Evolutionary conservation across 2,797 vertebrate genomes (phyloP), one percentile per base, ranked within the genome.

Genomic region (Eulemur coronatus): DNA sequence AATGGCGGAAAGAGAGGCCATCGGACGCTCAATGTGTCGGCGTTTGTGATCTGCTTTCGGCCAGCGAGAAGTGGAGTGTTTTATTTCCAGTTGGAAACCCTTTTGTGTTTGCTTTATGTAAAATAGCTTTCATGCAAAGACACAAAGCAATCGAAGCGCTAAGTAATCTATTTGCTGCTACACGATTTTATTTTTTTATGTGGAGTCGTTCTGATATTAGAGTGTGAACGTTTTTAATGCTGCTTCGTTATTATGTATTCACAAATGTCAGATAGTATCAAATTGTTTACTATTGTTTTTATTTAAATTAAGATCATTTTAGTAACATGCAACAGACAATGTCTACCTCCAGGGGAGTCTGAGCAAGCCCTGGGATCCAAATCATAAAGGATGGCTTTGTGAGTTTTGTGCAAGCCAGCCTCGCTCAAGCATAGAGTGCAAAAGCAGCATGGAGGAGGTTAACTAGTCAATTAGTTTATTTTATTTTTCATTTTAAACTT

Each of bases 41-140:
- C 65, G 67, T 76, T 73, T 61, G 41, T 43, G 82, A 59, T 89
- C 78, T 92, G 63, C 82, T 59, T 84, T 59, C 1, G 52, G 46
- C 73, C 92, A 59, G 86, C 38, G 80, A 84, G 89, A 75, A 52
- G 69, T 86, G 43, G 86, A 72, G 82, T 57, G 70, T 52, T 78
- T 95, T 93, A 70, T 89, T 91, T 96, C 73, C 80, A 85, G 50
- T 57, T 24, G 78, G 48, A 90, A 81, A 91, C 24, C 10, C 5
- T 10, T 84, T 50, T 76, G 63, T 70, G 63, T 75, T 84, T 84
- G 30, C 70, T 89, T 70, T 84, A 61, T 84, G 94, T 55, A 65
- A 76, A 89, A 93, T 26, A 26, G 55, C 46, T 59, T 91, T 80
- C 35, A 81, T 35, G 78, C 65, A 81, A 96, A 78, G 65, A 84